Conservation (phyloP, 2,113 vertebrate species). For the Erinaceus europaeus region DNA sequence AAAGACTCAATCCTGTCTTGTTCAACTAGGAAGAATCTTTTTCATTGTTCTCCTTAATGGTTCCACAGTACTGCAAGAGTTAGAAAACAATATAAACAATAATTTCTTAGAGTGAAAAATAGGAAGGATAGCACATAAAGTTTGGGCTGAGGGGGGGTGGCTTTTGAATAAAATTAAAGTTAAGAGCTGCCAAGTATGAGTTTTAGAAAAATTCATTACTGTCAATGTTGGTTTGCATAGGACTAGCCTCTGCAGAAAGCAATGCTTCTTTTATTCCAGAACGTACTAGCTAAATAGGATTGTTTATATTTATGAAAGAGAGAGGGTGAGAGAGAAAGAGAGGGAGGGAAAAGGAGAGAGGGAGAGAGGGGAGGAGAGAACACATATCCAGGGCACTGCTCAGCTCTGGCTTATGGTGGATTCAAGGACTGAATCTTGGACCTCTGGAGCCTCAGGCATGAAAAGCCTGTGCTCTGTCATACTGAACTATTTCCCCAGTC, state of each 20-base stretch:
- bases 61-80: background rate
- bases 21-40: background rate
- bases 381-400: no score
- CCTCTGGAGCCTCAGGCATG: no score
- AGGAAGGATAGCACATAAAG: background rate
- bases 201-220: background rate
- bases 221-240: background rate
- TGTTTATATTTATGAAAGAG: no score
- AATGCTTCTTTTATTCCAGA: background rate
- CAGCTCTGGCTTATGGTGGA: no score
- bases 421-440: no score
- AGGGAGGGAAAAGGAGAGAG: no score
- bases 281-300: no score
- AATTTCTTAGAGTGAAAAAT: conserved; percentile 24
- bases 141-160: background rate
- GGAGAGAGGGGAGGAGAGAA: no score
- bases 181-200: background rate
- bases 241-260: background rate
- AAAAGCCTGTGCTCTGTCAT: no score
- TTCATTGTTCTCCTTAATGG: background rate
- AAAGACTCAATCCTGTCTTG: background rate
- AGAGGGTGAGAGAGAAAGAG: no score
- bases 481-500: no score
- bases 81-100: background rate
- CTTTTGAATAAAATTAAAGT: conserved; percentile 2